Percentiles rank a stretch among this genome's conserved stretches.
phyloP scores from a whole-genome alignment of 2,888 invertebrate genomes.

The Stegophylla sp. region DNA sequence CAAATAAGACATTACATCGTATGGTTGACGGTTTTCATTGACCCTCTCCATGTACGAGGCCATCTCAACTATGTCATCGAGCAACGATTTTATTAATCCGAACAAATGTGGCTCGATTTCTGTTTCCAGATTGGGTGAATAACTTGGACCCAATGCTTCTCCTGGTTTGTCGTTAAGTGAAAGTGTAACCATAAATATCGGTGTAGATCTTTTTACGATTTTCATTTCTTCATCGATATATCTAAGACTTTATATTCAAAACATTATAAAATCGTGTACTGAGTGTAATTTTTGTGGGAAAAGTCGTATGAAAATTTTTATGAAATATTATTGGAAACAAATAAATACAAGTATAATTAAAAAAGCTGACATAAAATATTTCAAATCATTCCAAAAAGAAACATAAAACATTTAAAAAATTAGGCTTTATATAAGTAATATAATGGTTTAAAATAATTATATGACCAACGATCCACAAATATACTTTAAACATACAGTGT shows the following conservation, averaged over 20 bases:
- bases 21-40: not conserved
- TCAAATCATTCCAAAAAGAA: too few relatives aligned
- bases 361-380: too few relatives aligned
- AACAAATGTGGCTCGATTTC: constrained; percentile 9
- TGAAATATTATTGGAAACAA: not conserved
- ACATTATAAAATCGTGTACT: not conserved
- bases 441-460: too few relatives aligned
- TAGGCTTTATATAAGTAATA: too few relatives aligned
- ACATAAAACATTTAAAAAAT: too few relatives aligned
- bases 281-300: not conserved
- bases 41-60: constrained; percentile 30
- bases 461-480: too few relatives aligned
- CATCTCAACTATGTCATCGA: constrained; percentile 61
- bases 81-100: constrained; percentile 61
- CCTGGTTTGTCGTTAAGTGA: not conserved
- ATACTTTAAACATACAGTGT: too few relatives aligned
- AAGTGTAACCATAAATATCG: constrained; percentile 32
- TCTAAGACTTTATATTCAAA: constrained; percentile 1
- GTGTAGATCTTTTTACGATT: not conserved
- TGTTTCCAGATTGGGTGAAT: constrained; percentile 35
- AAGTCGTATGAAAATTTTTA: not conserved
- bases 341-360: too few relatives aligned
- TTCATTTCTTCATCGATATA: constrained; percentile 27
- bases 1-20: constrained; percentile 27
- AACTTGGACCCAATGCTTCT: not conserved